phyloP scores from a whole-genome alignment of 2,888 invertebrate species.

The Patella depressa region DNA sequence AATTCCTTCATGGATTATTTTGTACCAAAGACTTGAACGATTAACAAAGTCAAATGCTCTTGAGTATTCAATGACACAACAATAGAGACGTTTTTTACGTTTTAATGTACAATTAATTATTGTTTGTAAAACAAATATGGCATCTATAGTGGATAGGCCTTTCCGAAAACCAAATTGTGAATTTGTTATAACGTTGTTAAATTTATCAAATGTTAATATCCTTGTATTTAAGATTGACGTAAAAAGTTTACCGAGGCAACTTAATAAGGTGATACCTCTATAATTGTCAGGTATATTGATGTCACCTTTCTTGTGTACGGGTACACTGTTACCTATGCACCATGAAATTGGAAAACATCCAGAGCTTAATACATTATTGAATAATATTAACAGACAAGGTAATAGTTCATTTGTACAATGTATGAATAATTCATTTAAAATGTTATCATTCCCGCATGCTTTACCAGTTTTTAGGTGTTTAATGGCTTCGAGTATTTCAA shows the following conservation, averaged over 20 bases:
- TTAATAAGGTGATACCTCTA: constrained; percentile 34
- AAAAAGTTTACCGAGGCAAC: constrained; percentile 31
- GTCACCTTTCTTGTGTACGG: neutral
- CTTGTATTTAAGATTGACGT: constrained; percentile 27
- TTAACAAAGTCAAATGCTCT: neutral
- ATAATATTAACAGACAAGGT: too few species aligned
- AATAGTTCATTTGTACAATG: neutral
- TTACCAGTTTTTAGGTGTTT: neutral
- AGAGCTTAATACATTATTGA: neutral
- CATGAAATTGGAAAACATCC: neutral
- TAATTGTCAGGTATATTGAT: constrained; percentile 9
- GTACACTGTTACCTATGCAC: neutral
- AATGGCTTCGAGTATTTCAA: neutral
- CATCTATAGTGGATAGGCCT: constrained; percentile 25
- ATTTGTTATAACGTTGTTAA: constrained; percentile 23
- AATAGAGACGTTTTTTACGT: constrained; percentile 16
- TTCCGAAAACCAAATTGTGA: constrained; percentile 31
- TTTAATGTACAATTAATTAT: constrained; percentile 20
- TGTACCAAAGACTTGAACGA: neutral
- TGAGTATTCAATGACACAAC: constrained; percentile 22
- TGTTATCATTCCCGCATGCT: neutral
- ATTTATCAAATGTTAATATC: constrained; percentile 15
- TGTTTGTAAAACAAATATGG: constrained; percentile 19
- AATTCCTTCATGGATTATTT: neutral
- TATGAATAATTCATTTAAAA: neutral